Evolutionary conservation across 2,888 invertebrate species (phyloP).

Genomic region (Venustoraphidia nigricollis): DNA sequence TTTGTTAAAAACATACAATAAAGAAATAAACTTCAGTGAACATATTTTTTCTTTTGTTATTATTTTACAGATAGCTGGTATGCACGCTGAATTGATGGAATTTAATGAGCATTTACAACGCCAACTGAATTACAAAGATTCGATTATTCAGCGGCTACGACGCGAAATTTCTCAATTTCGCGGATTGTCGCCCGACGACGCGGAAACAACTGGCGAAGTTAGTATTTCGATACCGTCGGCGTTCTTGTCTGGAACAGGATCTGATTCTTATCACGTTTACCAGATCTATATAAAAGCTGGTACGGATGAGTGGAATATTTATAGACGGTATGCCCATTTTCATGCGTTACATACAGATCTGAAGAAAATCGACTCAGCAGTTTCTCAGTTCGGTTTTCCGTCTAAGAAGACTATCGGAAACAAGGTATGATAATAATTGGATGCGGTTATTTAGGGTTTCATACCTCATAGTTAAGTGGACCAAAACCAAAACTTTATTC

Average conservation of each 20-base stretch:
- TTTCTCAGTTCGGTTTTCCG: conserved; percentile 78
- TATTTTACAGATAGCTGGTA: conserved; percentile 63
- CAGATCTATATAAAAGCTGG: conserved; percentile 68
- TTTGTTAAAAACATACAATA: too few relatives aligned
- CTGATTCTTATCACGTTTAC: conserved; percentile 77
- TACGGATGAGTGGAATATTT: conserved; percentile 91
- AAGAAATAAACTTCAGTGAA: too few relatives aligned
- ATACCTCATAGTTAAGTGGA: too few relatives aligned
- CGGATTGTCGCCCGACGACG: conserved; percentile 40
- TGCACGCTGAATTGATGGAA: conserved; percentile 89
- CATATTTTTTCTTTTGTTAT: conserved; percentile 3
- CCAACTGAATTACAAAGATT: conserved; percentile 47
- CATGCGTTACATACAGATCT: conserved; percentile 69
- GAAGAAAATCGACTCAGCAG: conserved; percentile 65
- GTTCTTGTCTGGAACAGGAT: conserved; percentile 55
- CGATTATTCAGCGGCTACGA: conserved; percentile 38
- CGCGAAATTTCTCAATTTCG: conserved; percentile 48
- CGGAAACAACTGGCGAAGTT: conserved; percentile 37
- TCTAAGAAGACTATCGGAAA: conserved; percentile 90
- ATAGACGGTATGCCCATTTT: conserved; percentile 87
- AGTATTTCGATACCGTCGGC: conserved; percentile 81
- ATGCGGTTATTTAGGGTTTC: background rate
- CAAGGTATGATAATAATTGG: conserved; percentile 40
- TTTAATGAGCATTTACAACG: conserved; percentile 72
- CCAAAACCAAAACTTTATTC: too few relatives aligned